A percentile compares a stretch with the other conserved stretches of the same genome.
Conservation (phyloP, 1,140 invertebrate genomes). For the Capitella teleta region DNA sequence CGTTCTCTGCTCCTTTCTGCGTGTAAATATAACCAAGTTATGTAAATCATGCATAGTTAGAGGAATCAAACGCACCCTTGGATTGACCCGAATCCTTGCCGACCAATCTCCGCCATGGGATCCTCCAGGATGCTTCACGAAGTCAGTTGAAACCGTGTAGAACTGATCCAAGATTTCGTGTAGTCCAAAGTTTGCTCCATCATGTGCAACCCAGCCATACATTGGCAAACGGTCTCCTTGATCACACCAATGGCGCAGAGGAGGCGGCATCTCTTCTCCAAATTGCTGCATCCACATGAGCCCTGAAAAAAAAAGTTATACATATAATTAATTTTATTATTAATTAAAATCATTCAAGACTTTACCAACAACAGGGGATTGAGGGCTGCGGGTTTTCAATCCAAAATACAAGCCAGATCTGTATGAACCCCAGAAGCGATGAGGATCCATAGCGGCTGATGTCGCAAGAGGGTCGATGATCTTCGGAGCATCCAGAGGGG, state of each 20-base stretch:
- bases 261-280: conserved; percentile 24
- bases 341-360: background rate
- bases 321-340: background rate
- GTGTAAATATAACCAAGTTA: background rate
- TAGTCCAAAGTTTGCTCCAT: conserved; percentile 79
- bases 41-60: background rate
- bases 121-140: conserved; percentile 71
- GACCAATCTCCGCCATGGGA: conserved; percentile 85
- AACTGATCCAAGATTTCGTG: conserved; percentile 77
- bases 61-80: conserved; percentile 43
- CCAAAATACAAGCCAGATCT: conserved; percentile 69
- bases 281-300: conserved; percentile 87
- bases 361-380: conserved; percentile 71
- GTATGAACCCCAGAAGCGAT: conserved; percentile 86
- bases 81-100: conserved; percentile 61
- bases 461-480: conserved; percentile 51
- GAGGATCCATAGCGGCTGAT: conserved; percentile 58
- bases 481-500: conserved; percentile 64
- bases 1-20: conserved; percentile 8
- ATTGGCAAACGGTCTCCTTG: conserved; percentile 69
- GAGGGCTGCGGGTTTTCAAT: conserved; percentile 73
- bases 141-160: conserved; percentile 69
- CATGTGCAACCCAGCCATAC: conserved; percentile 82
- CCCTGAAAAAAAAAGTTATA: conserved; percentile 13
- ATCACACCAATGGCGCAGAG: conserved; percentile 79